phyloP scores from a whole-genome alignment of 2,888 invertebrate genomes.

The Diploptera punctata region DNA sequence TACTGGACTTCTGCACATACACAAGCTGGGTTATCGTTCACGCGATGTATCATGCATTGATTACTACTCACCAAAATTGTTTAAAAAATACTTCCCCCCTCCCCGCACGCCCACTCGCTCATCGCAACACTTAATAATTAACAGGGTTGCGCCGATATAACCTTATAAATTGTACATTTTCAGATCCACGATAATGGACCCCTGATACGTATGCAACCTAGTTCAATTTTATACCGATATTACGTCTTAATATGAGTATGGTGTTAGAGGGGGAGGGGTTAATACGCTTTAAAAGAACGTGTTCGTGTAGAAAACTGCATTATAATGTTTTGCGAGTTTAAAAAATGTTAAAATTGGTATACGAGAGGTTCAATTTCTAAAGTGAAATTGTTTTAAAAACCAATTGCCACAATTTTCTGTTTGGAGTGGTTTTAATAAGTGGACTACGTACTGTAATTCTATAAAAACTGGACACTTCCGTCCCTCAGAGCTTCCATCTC shows the following conservation, averaged over 20 bases:
- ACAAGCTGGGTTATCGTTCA: slow-evolving; percentile 24
- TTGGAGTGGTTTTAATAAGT: not conserved
- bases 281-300: not conserved
- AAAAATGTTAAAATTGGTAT: not conserved
- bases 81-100: slow-evolving; percentile 17
- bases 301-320: not conserved
- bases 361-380: not conserved
- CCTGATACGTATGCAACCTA: not conserved
- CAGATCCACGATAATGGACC: slow-evolving; percentile 14
- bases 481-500: not conserved
- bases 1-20: not conserved
- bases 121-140: slow-evolving; percentile 22
- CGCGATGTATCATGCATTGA: slow-evolving; percentile 35
- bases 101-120: not conserved
- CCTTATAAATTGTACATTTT: slow-evolving; percentile 24
- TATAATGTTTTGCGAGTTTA: not conserved
- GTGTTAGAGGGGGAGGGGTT: no score
- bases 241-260: not conserved
- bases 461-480: not conserved
- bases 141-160: slow-evolving; percentile 2
- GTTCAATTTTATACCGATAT: slow-evolving; percentile 14
- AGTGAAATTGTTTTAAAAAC: slow-evolving; percentile 28
- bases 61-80: slow-evolving; percentile 29
- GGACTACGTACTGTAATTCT: no score
- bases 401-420: slow-evolving; percentile 17